Evolutionary conservation across 2,888 invertebrate species (phyloP).

Genomic region (Catonia carolina): DNA sequence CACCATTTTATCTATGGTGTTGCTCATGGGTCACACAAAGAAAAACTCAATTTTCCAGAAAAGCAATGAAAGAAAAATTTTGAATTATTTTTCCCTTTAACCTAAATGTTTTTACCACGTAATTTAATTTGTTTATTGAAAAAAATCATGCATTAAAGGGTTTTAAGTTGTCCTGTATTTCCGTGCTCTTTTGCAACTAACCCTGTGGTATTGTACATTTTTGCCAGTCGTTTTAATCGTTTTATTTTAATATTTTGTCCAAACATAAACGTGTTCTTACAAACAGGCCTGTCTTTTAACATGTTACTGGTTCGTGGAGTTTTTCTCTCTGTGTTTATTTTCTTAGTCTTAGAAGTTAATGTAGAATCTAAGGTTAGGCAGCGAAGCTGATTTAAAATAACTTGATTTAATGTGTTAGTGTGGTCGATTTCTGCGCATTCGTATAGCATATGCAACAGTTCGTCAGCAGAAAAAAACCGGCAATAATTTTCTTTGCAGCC

Average conservation of each 20-base stretch:
- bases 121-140: too few species aligned
- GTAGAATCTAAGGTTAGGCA: not conserved
- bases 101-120: too few species aligned
- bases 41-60: too few species aligned
- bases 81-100: too few species aligned
- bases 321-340: not conserved
- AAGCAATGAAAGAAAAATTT: too few species aligned
- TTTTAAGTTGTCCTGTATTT: slow-evolving; percentile 3
- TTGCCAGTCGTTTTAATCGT: slow-evolving; percentile 9
- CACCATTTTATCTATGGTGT: too few species aligned
- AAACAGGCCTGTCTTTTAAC: not conserved
- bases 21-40: too few species aligned
- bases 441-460: not conserved
- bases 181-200: slow-evolving; percentile 11
- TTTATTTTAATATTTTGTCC: slow-evolving; percentile 15
- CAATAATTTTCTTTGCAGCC: slow-evolving; percentile 5
- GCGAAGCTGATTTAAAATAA: slow-evolving; percentile 14
- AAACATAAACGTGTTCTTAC: slow-evolving; percentile 14
- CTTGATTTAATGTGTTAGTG: slow-evolving; percentile 9
- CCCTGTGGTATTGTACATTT: slow-evolving; percentile 11
- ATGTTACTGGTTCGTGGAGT: not conserved
- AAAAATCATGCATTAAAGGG: too few species aligned
- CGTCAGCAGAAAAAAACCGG: not conserved
- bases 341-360: not conserved
- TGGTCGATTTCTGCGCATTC: slow-evolving; percentile 13